phyloP scores from a whole-genome alignment of 2,888 invertebrate species.

The Diachrysia chrysitis region DNA sequence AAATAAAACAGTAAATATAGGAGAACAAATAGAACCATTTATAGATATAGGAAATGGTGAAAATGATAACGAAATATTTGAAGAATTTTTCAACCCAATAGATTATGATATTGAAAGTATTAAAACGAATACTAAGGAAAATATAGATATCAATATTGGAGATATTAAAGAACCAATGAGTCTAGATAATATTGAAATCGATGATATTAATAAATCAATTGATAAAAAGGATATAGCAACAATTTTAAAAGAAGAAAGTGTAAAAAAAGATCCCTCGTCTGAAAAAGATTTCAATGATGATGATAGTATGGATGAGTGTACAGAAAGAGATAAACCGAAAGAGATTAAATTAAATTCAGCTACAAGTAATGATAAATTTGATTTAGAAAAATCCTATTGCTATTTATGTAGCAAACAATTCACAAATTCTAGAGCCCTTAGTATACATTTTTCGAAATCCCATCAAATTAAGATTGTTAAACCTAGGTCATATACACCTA shows the following conservation, averaged over 20 bases:
- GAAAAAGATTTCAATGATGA: neutral
- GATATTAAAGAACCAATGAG: conserved; percentile 24
- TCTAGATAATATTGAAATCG: conserved; percentile 7
- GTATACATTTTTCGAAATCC: conserved; percentile 65
- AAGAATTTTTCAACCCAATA: conserved; percentile 65
- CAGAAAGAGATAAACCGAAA: neutral
- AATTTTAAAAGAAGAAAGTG: conserved; percentile 12
- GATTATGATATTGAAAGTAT: conserved; percentile 25
- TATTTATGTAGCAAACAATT: conserved; percentile 73
- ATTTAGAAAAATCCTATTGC: conserved; percentile 69
- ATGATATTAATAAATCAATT: conserved; percentile 14
- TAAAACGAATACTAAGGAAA: conserved; percentile 15
- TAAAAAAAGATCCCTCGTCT: conserved; percentile 9
- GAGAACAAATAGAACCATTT: conserved; percentile 40
- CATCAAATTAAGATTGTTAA: conserved; percentile 67
- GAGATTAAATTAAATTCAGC: neutral
- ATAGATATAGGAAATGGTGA: conserved; percentile 58
- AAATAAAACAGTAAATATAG: conserved; percentile 25
- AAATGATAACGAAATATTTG: conserved; percentile 64
- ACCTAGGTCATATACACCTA: conserved; percentile 37
- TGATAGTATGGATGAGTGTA: neutral
- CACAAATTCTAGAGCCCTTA: conserved; percentile 59
- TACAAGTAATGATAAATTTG: conserved; percentile 55
- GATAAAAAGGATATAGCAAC: conserved; percentile 7
- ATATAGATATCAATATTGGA: conserved; percentile 13